These are phyloP conservation scores for Megaceryle torquata DNA, from an alignment of 2,113 vertebrate genomes.

Conservation along the genomic window DNA sequence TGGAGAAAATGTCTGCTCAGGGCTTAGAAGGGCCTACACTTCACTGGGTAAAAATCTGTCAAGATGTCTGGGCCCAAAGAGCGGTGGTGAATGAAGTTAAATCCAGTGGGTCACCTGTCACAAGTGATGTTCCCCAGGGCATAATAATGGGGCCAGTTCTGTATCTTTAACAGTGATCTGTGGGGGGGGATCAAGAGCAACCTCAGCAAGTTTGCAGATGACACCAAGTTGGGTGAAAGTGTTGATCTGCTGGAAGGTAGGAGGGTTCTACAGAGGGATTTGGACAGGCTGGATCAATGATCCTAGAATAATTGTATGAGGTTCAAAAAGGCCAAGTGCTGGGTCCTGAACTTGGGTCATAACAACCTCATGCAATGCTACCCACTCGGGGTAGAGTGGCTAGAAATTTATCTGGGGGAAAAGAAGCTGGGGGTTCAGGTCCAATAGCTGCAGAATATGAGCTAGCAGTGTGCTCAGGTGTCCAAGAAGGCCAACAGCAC, in stretches of 20 bases:
- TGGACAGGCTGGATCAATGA: not conserved
- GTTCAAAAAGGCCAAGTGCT: not conserved
- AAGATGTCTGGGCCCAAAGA: too few relatives aligned
- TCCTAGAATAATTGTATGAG: not conserved
- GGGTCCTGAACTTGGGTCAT: not conserved
- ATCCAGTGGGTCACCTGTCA: accelerated
- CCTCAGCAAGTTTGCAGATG: not conserved
- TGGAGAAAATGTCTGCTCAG: not conserved
- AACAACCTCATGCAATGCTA: not conserved
- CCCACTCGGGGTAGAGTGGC: not conserved
- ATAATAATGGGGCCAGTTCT: not conserved
- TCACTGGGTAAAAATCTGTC: not conserved
- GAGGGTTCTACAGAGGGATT: not conserved
- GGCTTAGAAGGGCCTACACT: not conserved
- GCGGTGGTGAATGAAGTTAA: not conserved
- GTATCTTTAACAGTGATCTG: not conserved
- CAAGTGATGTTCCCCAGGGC: not conserved
- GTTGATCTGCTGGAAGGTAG: not conserved
- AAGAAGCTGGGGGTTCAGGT: not conserved
- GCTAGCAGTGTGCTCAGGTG: too few relatives aligned
- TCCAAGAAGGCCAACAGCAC: too few relatives aligned
- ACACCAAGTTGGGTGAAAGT: too few relatives aligned
- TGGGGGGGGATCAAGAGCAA: not conserved
- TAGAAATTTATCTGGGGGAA: not conserved
- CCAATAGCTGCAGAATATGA: too few relatives aligned